Conservation (phyloP, 2,113 vertebrate genomes). For the Sakesphorus luctuosus region DNA sequence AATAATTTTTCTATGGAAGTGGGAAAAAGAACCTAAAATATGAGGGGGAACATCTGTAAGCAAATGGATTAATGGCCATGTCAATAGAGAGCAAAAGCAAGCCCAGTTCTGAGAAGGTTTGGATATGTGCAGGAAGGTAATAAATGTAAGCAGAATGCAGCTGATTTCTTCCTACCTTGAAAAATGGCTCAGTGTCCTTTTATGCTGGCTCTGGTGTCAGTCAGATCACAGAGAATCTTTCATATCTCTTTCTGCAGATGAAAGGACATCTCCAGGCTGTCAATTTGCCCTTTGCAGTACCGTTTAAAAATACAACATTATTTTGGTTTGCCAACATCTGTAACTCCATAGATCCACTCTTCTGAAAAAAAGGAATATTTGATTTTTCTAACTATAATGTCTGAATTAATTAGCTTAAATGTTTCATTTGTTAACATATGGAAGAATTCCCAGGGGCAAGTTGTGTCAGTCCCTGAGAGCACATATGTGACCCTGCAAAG, state of each 20-base stretch:
- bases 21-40: neutral
- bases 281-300: neutral
- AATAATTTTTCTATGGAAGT: slow-evolving; percentile 30
- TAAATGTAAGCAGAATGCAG: neutral
- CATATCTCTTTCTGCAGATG: neutral
- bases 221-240: neutral
- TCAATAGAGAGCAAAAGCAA: neutral
- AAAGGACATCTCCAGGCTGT: neutral
- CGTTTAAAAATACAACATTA: neutral
- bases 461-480: neutral
- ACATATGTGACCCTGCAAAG: neutral
- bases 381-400: neutral
- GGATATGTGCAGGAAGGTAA: neutral
- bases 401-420: slow-evolving; percentile 35
- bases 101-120: neutral
- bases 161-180: neutral
- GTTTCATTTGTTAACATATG: neutral
- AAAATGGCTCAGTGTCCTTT: neutral
- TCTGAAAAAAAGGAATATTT: neutral
- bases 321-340: neutral
- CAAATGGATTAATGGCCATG: neutral
- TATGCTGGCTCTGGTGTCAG: neutral
- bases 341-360: neutral
- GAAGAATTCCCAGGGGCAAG: slow-evolving; percentile 9
- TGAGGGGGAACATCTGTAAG: neutral